Evolutionary conservation across 2,797 vertebrate genomes (phyloP).

Genomic region (Luscinia luscinia): DNA sequence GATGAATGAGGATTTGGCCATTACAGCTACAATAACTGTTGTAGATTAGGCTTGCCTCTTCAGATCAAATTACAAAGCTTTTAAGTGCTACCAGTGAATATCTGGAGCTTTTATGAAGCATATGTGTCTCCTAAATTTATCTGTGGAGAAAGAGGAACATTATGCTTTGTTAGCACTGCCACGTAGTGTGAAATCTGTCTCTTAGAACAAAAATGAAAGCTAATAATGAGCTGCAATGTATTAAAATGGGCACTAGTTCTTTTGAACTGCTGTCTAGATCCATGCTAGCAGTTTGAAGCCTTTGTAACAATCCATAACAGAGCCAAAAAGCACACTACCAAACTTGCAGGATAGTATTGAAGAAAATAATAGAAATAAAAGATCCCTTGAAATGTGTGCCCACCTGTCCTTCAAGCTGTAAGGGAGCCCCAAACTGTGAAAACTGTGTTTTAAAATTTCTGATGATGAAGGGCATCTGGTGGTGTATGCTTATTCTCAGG

Average conservation of each 20-base stretch:
- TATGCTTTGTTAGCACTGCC: neutral
- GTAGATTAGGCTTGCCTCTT: neutral
- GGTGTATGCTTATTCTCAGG: fast-evolving
- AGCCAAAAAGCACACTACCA: neutral
- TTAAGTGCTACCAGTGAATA: neutral
- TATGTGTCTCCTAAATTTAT: conserved; percentile 15
- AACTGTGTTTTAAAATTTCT: neutral
- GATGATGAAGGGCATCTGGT: neutral
- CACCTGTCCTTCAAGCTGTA: neutral
- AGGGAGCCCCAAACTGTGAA: neutral
- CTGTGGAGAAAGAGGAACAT: neutral
- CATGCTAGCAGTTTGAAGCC: neutral
- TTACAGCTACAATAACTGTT: neutral
- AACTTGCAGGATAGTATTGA: neutral
- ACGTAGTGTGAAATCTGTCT: neutral
- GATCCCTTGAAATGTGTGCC: neutral
- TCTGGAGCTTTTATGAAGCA: neutral
- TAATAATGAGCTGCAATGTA: neutral
- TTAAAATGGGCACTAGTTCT: neutral
- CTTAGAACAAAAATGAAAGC: neutral
- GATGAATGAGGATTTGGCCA: neutral
- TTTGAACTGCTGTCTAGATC: neutral
- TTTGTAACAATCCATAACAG: neutral
- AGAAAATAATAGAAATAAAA: neutral
- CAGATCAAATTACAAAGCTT: neutral